phyloP scores from a whole-genome alignment of 2,797 vertebrate species.

The Eulemur coronatus region DNA sequence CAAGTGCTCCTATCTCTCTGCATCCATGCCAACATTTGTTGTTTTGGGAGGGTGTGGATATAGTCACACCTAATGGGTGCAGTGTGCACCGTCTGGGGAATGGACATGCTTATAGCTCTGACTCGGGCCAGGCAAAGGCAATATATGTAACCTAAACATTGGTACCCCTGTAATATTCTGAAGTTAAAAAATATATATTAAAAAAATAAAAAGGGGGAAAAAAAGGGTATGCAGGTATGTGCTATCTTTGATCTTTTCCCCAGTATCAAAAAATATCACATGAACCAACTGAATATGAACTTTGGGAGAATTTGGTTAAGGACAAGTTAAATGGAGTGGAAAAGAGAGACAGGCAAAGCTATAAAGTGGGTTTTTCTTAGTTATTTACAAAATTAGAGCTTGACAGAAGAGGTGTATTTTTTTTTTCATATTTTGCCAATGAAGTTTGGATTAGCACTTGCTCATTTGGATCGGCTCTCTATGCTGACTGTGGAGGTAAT shows the following conservation, averaged over 20 bases:
- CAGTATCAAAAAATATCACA: neutral
- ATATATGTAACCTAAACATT: too few species aligned
- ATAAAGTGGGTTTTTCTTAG: neutral
- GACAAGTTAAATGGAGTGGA: neutral
- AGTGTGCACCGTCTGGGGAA: too few species aligned
- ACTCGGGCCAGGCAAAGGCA: too few species aligned
- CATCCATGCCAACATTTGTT: too few species aligned
- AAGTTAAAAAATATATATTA: too few species aligned
- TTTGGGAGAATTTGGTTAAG: neutral
- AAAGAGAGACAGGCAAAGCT: neutral
- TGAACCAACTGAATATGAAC: too few species aligned
- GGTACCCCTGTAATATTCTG: too few species aligned
- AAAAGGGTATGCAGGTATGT: neutral
- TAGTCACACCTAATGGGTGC: too few species aligned
- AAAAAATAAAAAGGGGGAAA: too few species aligned
- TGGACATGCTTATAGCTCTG: too few species aligned
- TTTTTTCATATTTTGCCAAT: neutral
- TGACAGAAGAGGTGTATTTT: neutral
- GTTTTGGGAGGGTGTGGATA: too few species aligned
- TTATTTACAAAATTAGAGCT: neutral
- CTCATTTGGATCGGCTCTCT: neutral
- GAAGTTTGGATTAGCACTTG: neutral
- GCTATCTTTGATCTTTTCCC: neutral
- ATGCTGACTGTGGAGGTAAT: neutral
- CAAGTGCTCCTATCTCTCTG: too few species aligned